A percentile compares a stretch with the other conserved stretches of the same genome.
Evolutionary conservation across 2,113 vertebrate genomes (phyloP).

Genomic region (Pimephales promelas): DNA sequence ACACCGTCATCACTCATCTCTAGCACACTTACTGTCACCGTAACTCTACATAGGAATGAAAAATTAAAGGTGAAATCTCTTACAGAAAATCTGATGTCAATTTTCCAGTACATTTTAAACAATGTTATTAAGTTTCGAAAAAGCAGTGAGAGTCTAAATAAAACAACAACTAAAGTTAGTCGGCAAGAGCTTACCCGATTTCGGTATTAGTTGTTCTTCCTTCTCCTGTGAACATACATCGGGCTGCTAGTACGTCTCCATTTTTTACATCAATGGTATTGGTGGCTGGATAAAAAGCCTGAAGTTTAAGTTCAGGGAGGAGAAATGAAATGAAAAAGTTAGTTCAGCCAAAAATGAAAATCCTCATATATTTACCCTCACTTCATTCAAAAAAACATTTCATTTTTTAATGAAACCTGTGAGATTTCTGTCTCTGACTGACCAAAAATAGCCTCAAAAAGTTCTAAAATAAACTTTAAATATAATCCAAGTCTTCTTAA

Average conservation of each 20-base stretch:
- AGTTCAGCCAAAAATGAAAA: too few species aligned
- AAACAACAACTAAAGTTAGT: background rate
- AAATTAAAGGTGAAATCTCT: background rate
- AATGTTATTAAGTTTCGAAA: background rate
- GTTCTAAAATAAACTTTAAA: background rate
- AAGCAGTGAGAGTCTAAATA: constrained; percentile 7
- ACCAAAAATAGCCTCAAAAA: background rate
- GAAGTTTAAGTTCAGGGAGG: background rate
- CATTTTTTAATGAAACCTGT: background rate
- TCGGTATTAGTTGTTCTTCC: constrained; percentile 84
- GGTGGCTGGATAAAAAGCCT: constrained; percentile 93
- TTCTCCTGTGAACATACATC: constrained; percentile 93
- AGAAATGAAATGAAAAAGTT: too few species aligned
- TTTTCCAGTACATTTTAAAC: background rate
- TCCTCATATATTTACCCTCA: background rate
- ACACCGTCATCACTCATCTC: constrained; percentile 4
- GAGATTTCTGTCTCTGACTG: background rate
- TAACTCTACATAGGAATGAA: constrained; percentile 12
- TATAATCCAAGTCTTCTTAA: background rate
- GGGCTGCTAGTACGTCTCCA: constrained; percentile 87
- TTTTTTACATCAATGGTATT: constrained; percentile 80
- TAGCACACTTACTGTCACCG: constrained; percentile 40
- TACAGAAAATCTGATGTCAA: background rate
- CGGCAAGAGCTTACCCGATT: constrained; percentile 83
- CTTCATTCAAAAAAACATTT: background rate